Base-by-base conservation (phyloP, 2,888 invertebrate species). In the Sthenelais limicola region DNA sequence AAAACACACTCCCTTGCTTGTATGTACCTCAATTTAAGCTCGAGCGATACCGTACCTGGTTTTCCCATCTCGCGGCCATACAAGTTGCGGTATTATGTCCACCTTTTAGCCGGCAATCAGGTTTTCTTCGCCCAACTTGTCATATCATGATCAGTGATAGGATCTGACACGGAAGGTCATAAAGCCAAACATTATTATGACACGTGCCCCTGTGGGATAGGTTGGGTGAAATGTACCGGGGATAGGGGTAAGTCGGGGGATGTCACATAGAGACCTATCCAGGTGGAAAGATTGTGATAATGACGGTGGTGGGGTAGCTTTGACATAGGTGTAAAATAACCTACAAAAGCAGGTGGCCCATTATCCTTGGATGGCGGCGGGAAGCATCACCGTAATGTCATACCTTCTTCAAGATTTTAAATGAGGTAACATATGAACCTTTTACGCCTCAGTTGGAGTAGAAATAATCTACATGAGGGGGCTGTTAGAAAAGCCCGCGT, bases 161-260 rank as follows among this genome's bases (percentile, higher is more conserved):
- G 32, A 56, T 56, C 56, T 24, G 9, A 12, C 30, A 24, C 30
- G 30, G 56, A 52, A 30, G 52, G 33, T 56, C 56, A 56, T 56
- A 56, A 56, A 56, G 56, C 33, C 32, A 21, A 28, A 33, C 32
- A 56, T 56, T 56, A 56, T 56, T 56, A 56, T 56, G 56, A 56
- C 56, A n/a, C 56, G 56, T 56, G 56, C 32, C 56, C 21, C 56
- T 3, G 49, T 49, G 49, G n/a, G n/a, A 43, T 43, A 43, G 43
- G 52, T 3, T 5, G n/a, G n/a, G 24, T 52, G 52, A 52, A 52
- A 15, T 26, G n/a, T 24, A n/a, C 52, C 52, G 52, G n/a, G 24
- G 3, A 4, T n/a, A 24, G 18, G 52, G 26, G 12, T 7, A 12
- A 21, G 48, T 3, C n/a, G 48, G 9, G 4, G 48, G 2, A n/a